Percentiles rank a stretch among this genome's conserved stretches.
These are phyloP conservation scores for Ladona fulva DNA, from an alignment of 1,140 invertebrate species.

Conservation along the genomic window DNA sequence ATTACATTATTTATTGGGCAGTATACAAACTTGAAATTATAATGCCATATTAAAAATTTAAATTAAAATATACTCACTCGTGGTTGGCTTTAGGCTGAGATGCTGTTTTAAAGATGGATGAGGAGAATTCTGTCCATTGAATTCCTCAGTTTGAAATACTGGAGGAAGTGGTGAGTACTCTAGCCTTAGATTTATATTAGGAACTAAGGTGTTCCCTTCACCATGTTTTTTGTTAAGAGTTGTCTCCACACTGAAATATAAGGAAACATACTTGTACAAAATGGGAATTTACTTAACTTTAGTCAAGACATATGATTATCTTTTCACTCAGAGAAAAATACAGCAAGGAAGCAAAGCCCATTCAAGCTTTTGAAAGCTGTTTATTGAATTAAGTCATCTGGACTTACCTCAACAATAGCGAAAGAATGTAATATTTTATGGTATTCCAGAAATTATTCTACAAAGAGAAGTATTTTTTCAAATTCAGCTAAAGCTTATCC, in stretches of 20 bases:
- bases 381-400: too few relatives aligned
- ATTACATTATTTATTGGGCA: background rate
- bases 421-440: too few relatives aligned
- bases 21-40: background rate
- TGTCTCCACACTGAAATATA: slow-evolving; percentile 37
- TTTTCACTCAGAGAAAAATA: too few relatives aligned
- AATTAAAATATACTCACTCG: background rate
- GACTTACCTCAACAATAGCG: too few relatives aligned
- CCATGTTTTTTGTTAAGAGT: slow-evolving; percentile 40
- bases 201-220: slow-evolving; percentile 33
- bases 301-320: too few relatives aligned
- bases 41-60: background rate
- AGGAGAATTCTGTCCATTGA: background rate
- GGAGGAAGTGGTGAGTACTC: slow-evolving; percentile 40
- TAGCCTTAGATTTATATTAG: slow-evolving; percentile 37
- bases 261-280: slow-evolving; percentile 15
- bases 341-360: too few relatives aligned
- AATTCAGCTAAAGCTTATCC: too few relatives aligned
- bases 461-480: too few relatives aligned
- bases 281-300: too few relatives aligned
- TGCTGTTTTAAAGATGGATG: background rate
- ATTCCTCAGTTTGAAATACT: slow-evolving; percentile 27
- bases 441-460: too few relatives aligned
- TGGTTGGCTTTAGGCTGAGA: background rate
- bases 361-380: too few relatives aligned